Conservation (phyloP, 2,888 invertebrate species). For the Drosophila lutescens region DNA sequence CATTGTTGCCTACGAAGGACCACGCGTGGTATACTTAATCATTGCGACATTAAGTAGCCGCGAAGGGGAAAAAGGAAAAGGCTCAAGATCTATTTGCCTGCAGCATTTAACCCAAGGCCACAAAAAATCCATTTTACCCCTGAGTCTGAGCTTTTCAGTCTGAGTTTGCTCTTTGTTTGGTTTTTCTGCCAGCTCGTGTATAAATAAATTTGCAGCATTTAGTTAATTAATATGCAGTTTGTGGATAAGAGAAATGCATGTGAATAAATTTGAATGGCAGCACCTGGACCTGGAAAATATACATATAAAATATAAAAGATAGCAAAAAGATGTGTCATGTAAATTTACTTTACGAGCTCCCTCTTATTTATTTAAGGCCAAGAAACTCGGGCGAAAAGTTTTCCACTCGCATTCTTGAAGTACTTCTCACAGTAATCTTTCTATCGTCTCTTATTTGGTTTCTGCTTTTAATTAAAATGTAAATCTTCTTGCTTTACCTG, state of each 20-base stretch:
- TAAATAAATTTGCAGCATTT: slow-evolving; percentile 16
- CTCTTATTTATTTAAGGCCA: slow-evolving; percentile 17
- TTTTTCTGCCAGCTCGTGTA: slow-evolving; percentile 6
- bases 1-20: slow-evolving; percentile 50
- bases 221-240: slow-evolving; percentile 44
- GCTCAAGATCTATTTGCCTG: slow-evolving; percentile 18
- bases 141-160: background rate
- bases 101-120: slow-evolving; percentile 42
- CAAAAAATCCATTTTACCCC: slow-evolving; percentile 7
- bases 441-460: slow-evolving; percentile 14
- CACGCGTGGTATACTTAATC: slow-evolving; percentile 69
- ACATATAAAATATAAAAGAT: no score
- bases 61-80: slow-evolving; percentile 11
- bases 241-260: slow-evolving; percentile 18
- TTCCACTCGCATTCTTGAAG: slow-evolving; percentile 6
- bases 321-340: slow-evolving; percentile 1
- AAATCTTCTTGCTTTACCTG: slow-evolving; percentile 1
- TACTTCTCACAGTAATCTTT: background rate
- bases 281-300: slow-evolving; percentile 11
- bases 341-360: slow-evolving; percentile 5
- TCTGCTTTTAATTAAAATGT: slow-evolving; percentile 21
- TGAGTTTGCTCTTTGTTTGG: background rate
- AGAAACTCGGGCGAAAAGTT: slow-evolving; percentile 5
- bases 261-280: slow-evolving; percentile 22
- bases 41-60: slow-evolving; percentile 65